Conservation (phyloP, 2,797 vertebrate genomes). For the Xenopus petersii region DNA sequence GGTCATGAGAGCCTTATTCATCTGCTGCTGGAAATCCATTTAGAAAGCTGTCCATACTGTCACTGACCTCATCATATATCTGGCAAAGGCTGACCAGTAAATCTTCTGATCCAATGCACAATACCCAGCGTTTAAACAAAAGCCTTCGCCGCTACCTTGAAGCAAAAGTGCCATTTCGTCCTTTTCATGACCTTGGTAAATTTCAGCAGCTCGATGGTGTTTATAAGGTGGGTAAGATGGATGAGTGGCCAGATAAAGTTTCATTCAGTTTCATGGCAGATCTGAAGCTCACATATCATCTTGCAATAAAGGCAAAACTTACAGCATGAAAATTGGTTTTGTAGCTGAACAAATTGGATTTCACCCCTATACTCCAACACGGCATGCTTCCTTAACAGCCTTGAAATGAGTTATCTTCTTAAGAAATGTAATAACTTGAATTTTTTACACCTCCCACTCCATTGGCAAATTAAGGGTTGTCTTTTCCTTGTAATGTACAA, state of each 20-base stretch:
- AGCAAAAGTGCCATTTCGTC: constrained; percentile 18
- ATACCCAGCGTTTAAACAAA: constrained; percentile 20
- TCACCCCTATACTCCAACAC: constrained; percentile 45
- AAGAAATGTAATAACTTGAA: constrained; percentile 49
- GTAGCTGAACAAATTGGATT: constrained; percentile 51
- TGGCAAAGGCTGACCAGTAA: constrained; percentile 16
- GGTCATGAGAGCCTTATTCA: not conserved
- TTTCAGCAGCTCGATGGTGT: constrained; percentile 28
- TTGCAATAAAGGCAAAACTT: constrained; percentile 48
- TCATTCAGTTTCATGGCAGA: constrained; percentile 36
- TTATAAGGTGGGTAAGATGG: constrained; percentile 47
- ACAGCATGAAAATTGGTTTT: constrained; percentile 51
- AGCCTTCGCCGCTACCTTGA: not conserved
- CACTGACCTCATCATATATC: constrained; percentile 16
- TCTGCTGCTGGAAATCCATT: constrained; percentile 17
- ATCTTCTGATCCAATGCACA: constrained; percentile 26
- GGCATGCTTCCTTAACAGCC: constrained; percentile 47
- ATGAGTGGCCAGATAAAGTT: constrained; percentile 46
- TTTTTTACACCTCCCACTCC: constrained; percentile 46
- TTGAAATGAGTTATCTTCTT: constrained; percentile 50
- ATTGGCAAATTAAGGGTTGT: constrained; percentile 43
- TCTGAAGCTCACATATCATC: constrained; percentile 47
- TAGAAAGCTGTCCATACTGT: constrained; percentile 17
- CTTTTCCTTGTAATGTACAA: constrained; percentile 41
- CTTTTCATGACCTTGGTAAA: constrained; percentile 38